These are phyloP conservation scores for Megaceryle maxima DNA, from an alignment of 2,113 vertebrate genomes.

Conservation along the genomic window DNA sequence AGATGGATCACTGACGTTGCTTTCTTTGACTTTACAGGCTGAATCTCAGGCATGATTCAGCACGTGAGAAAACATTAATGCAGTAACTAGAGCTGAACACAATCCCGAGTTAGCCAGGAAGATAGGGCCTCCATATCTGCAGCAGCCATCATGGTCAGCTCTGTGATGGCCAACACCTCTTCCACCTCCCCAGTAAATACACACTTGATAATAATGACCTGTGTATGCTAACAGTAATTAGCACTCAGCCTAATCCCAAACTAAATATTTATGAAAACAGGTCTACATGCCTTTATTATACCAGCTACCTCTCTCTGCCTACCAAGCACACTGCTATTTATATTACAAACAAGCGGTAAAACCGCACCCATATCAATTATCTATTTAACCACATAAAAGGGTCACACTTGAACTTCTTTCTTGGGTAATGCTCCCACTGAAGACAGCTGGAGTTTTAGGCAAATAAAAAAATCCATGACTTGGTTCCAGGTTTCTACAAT, in stretches of 20 bases:
- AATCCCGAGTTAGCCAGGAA: accelerated
- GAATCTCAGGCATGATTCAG: neutral
- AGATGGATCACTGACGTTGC: accelerated
- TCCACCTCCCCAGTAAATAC: neutral
- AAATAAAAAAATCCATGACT: neutral
- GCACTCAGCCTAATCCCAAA: neutral
- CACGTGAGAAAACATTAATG: neutral
- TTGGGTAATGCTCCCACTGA: neutral
- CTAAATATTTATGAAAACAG: neutral
- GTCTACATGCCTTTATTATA: neutral
- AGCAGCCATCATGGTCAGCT: neutral
- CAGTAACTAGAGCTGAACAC: accelerated
- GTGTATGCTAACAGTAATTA: neutral
- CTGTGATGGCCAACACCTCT: neutral
- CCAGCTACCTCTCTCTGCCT: neutral
- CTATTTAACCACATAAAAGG: constrained; percentile 54
- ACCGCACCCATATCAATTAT: constrained; percentile 35
- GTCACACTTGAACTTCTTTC: neutral
- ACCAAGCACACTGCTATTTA: neutral
- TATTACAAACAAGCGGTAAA: constrained; percentile 45
- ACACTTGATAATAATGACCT: neutral
- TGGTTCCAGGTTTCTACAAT: neutral
- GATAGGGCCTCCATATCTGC: neutral
- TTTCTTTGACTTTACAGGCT: neutral
- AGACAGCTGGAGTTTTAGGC: neutral